Base-by-base conservation (phyloP, 2,797 vertebrate genomes). In the Lacerta viridis region DNA sequence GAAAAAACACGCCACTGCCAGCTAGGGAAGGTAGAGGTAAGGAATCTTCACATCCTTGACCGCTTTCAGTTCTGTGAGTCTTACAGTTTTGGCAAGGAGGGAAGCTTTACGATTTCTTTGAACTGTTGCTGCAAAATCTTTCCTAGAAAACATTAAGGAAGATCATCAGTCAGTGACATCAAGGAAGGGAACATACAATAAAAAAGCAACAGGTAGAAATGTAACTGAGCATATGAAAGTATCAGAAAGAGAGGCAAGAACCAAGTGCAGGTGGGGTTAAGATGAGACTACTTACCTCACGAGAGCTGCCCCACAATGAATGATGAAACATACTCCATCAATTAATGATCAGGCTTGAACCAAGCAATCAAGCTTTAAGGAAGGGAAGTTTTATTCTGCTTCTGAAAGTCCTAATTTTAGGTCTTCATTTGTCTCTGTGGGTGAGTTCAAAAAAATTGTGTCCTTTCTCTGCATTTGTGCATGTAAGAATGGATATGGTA, bases 21-120 rank as follows among this genome's bases (percentile, higher is more conserved):
- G 13, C 71, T 3, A 81, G 13, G 33, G 43, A 85, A 85, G 25
- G 59, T 41, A 80, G 43, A 85, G 17, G 50, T 46, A 50, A 41
- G 66, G 66, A 83, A 71, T 83, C 66, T 71, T 81, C 59, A 85
- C 4, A 80, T 75, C 71, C 71, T 89, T 55, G 68, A 72, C 83
- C 64, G 55, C 55, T 85, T 80, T 89, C 50, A 50, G 68, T 80
- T 29, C 23, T 66, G 1, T 43, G 41, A 6, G 29, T 74, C 71
- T 85, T 80, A 46, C 9, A 80, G 55, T 80, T 64, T 74, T 74
- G 50, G 39, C 15, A 66, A 50, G 17, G 23, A 74, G 55, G 5
- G n/a, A 85, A 72, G 3, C 55, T 68, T 23, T 29, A 66, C 29
- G 13, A 25, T 66, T 80, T 75, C n/a, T 80, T 75, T 85, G 17